phyloP scores from a whole-genome alignment of 1,140 invertebrate species.

The Harpegnathos saltator region DNA sequence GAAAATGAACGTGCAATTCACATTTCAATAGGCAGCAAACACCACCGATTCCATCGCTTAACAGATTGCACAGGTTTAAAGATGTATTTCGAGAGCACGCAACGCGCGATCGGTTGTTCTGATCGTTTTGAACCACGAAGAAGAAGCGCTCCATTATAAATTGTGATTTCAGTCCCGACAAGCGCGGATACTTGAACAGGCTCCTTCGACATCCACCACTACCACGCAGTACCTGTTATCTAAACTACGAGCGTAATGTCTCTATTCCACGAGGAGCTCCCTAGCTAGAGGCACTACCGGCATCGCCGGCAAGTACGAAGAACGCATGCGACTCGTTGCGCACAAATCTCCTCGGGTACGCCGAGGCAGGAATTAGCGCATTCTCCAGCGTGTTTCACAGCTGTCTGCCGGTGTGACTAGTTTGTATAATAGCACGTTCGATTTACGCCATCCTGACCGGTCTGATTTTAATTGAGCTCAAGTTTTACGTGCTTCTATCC shows the following conservation, averaged over 20 bases:
- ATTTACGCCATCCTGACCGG: background rate
- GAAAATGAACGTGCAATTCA: background rate
- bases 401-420: background rate
- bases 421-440: slow-evolving; percentile 14
- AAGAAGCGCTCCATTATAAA: background rate
- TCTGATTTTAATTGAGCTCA: background rate
- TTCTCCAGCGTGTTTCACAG: slow-evolving; percentile 20
- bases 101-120: background rate
- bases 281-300: slow-evolving; percentile 19
- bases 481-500: background rate
- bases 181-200: background rate
- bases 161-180: slow-evolving; percentile 24
- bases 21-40: background rate
- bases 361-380: slow-evolving; percentile 16
- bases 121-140: background rate
- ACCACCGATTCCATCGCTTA: background rate
- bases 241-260: slow-evolving; percentile 55
- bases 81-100: background rate
- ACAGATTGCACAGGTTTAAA: background rate
- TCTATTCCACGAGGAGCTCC: slow-evolving; percentile 49
- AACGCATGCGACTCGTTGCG: slow-evolving; percentile 30
- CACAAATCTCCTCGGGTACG: slow-evolving; percentile 31
- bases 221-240: slow-evolving; percentile 46
- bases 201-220: slow-evolving; percentile 17
- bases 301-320: slow-evolving; percentile 25